A percentile compares a stretch with the other conserved stretches of the same genome.
Conservation (phyloP, 2,888 invertebrate genomes). For the Clanis bilineata region DNA sequence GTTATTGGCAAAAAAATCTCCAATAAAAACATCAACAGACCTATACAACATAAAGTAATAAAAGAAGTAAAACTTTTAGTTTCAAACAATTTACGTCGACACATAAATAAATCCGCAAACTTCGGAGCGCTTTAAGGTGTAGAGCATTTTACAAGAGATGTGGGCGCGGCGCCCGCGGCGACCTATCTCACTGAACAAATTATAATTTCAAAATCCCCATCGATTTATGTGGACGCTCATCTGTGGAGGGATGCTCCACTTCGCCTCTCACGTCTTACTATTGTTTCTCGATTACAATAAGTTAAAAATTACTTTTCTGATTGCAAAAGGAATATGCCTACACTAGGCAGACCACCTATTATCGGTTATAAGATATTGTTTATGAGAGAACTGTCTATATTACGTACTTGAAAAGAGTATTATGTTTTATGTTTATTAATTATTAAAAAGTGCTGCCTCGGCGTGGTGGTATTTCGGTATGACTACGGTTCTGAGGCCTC, state of each 20-base stretch:
- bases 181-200: conserved; percentile 75
- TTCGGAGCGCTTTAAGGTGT: conserved; percentile 21
- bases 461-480: no score
- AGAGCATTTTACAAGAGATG: conserved; percentile 34
- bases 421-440: no score
- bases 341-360: neutral
- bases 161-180: conserved; percentile 73
- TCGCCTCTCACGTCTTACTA: conserved; percentile 54
- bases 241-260: conserved; percentile 71
- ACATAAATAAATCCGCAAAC: conserved; percentile 18
- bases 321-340: neutral
- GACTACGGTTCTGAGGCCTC: no score
- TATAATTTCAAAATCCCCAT: conserved; percentile 80
- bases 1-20: no score
- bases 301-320: conserved; percentile 6
- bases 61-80: conserved; percentile 12
- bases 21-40: neutral
- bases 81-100: conserved; percentile 18
- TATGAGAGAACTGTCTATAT: no score
- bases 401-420: no score
- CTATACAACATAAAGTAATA: neutral
- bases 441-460: no score
- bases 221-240: conserved; percentile 78
- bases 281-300: conserved; percentile 40
- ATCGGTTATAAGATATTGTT: neutral